Evolutionary conservation across 1,140 invertebrate genomes (phyloP).

Genomic region (Diachasma alloeum): DNA sequence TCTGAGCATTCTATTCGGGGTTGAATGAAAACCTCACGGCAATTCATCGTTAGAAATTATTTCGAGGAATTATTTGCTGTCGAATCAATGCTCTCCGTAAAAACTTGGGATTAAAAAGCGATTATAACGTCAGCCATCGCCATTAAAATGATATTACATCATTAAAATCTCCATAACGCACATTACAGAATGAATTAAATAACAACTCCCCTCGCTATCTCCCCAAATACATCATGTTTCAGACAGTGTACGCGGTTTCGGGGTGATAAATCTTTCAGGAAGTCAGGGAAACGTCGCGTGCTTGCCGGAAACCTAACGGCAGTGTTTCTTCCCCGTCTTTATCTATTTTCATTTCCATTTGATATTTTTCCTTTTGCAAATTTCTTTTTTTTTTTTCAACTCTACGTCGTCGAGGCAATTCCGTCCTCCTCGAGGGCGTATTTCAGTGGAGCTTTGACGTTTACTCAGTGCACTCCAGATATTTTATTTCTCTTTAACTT

Average conservation of each 20-base stretch:
- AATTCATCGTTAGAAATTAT: too few relatives aligned
- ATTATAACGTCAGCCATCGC: too few relatives aligned
- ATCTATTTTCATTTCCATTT: slow-evolving; percentile 25
- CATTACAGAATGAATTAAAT: slow-evolving; percentile 16
- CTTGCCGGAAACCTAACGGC: slow-evolving; percentile 16
- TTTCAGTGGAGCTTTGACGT: slow-evolving; percentile 20
- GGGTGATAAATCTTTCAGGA: slow-evolving; percentile 22
- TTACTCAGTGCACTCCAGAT: not conserved
- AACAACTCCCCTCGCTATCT: not conserved
- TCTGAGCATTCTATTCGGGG: too few relatives aligned
- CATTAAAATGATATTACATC: too few relatives aligned
- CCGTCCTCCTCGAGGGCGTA: slow-evolving; percentile 4
- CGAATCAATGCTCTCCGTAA: too few relatives aligned
- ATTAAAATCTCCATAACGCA: not conserved
- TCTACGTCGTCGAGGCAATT: slow-evolving; percentile 1
- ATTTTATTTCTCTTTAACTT: not conserved
- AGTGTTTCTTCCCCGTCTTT: slow-evolving; percentile 13
- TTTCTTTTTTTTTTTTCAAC: not conserved
- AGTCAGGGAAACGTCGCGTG: slow-evolving; percentile 14
- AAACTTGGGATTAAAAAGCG: too few relatives aligned
- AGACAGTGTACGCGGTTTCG: not conserved
- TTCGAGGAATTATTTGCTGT: too few relatives aligned
- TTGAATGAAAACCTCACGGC: too few relatives aligned
- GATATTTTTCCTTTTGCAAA: not conserved
- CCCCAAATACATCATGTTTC: slow-evolving; percentile 14